Percentiles rank a stretch among this genome's conserved stretches.
These are phyloP conservation scores for Morelia viridis DNA, from an alignment of 2,797 vertebrate genomes.

Conservation along the genomic window DNA sequence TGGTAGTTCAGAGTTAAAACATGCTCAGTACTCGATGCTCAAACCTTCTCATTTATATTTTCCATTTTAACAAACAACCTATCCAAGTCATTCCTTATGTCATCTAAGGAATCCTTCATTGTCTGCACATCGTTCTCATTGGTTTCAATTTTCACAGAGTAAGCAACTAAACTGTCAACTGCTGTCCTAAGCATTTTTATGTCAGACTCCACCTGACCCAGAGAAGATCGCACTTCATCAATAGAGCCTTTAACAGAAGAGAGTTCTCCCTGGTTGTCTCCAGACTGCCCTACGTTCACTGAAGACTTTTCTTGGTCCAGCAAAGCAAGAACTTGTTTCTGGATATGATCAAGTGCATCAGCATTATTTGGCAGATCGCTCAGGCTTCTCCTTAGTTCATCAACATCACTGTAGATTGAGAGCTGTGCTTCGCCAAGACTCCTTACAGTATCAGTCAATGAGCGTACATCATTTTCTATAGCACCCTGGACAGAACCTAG, in stretches of 20 bases:
- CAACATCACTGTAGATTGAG: slow-evolving; percentile 67
- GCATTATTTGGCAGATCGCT: slow-evolving; percentile 74
- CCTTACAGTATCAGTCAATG: slow-evolving; percentile 56
- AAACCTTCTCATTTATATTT: slow-evolving; percentile 72
- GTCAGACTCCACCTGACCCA: slow-evolving; percentile 77
- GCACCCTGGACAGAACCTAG: slow-evolving; percentile 44
- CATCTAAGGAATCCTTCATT: slow-evolving; percentile 77
- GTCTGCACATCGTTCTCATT: slow-evolving; percentile 79
- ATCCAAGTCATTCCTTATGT: slow-evolving; percentile 78
- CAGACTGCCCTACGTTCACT: slow-evolving; percentile 50
- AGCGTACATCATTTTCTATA: slow-evolving; percentile 32
- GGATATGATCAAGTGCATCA: slow-evolving; percentile 64
- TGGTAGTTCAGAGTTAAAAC: slow-evolving; percentile 35
- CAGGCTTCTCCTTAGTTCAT: slow-evolving; percentile 73
- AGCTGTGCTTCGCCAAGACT: slow-evolving; percentile 72
- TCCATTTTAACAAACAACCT: slow-evolving; percentile 76
- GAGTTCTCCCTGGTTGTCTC: slow-evolving; percentile 72
- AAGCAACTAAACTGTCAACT: slow-evolving; percentile 77
- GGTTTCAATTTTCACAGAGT: slow-evolving; percentile 82
- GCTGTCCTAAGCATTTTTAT: slow-evolving; percentile 80
- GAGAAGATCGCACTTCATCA: slow-evolving; percentile 72
- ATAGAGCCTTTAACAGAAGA: slow-evolving; percentile 63
- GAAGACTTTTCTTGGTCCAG: slow-evolving; percentile 67
- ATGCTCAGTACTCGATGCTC: slow-evolving; percentile 27
- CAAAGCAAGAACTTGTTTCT: slow-evolving; percentile 64